phyloP scores from a whole-genome alignment of 2,888 invertebrate species.

The Drosophila emarginata region DNA sequence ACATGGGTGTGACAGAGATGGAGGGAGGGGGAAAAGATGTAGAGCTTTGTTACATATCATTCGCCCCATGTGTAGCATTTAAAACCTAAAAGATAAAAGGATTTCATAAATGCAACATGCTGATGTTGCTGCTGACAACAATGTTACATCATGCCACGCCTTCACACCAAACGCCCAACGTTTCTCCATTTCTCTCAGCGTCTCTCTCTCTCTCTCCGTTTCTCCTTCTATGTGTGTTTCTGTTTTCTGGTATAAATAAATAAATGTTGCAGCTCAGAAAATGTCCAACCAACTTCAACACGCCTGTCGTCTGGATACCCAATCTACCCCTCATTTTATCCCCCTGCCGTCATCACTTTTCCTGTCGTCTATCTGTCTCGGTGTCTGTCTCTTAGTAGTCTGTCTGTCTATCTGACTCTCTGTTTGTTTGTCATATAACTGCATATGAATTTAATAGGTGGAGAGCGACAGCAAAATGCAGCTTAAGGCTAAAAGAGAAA shows the following conservation, averaged over 20 bases:
- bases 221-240: neutral
- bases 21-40: conserved; percentile 37
- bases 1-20: neutral
- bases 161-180: neutral
- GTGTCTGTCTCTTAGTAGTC: neutral
- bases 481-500: conserved; percentile 41
- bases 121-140: conserved; percentile 77
- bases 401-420: conserved; percentile 23
- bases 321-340: neutral
- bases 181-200: neutral
- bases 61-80: conserved; percentile 52
- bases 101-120: conserved; percentile 80
- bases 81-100: conserved; percentile 78
- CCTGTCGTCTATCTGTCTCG: conserved; percentile 45
- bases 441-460: conserved; percentile 53
- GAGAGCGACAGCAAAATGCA: conserved; percentile 35
- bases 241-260: conserved; percentile 63
- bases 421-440: conserved; percentile 64
- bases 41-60: conserved; percentile 66
- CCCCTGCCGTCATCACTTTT: neutral
- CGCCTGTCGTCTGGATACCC: conserved; percentile 57
- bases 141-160: conserved; percentile 56
- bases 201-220: neutral
- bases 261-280: conserved; percentile 70
- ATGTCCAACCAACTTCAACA: conserved; percentile 70